phyloP scores from a whole-genome alignment of 2,888 invertebrate genomes.

The Pseudococcus viburni region DNA sequence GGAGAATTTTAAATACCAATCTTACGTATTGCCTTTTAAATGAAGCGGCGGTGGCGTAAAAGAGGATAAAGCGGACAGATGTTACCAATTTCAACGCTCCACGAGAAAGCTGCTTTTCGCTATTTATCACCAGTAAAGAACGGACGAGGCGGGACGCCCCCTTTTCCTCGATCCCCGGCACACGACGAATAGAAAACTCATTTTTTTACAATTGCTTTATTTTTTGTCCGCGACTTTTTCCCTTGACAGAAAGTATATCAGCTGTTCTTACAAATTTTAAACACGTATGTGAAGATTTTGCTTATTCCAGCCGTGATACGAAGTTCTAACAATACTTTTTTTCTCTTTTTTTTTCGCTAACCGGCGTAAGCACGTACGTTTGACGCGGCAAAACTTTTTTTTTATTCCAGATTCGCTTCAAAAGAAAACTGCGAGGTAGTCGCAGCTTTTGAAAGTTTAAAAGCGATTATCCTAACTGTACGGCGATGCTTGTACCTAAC shows the following conservation, averaged over 20 bases:
- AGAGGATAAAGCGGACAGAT: conserved; percentile 28
- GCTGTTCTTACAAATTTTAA: conserved; percentile 63
- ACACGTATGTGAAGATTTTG: conserved; percentile 66
- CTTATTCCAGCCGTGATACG: conserved; percentile 64
- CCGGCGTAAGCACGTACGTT: conserved; percentile 64
- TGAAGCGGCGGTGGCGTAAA: background rate
- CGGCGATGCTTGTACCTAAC: conserved; percentile 28
- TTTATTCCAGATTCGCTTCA: conserved; percentile 40
- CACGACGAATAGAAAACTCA: conserved; percentile 41
- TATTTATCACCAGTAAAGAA: conserved; percentile 37
- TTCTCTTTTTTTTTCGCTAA: conserved; percentile 53
- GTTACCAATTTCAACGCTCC: conserved; percentile 26
- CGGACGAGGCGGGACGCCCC: background rate
- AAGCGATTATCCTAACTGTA: conserved; percentile 59
- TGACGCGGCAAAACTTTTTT: conserved; percentile 64
- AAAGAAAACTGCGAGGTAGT: conserved; percentile 59
- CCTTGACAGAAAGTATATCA: conserved; percentile 59
- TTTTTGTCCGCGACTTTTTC: conserved; percentile 55
- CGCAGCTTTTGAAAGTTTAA: conserved; percentile 63
- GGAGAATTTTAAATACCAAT: conserved; percentile 40
- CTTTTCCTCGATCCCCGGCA: background rate
- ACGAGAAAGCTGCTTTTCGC: conserved; percentile 23
- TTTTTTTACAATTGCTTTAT: conserved; percentile 52
- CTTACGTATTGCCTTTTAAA: conserved; percentile 1
- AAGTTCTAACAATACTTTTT: conserved; percentile 64